Evolutionary conservation across 2,888 invertebrate species (phyloP).

Genomic region (Sylvicola fuscatus): DNA sequence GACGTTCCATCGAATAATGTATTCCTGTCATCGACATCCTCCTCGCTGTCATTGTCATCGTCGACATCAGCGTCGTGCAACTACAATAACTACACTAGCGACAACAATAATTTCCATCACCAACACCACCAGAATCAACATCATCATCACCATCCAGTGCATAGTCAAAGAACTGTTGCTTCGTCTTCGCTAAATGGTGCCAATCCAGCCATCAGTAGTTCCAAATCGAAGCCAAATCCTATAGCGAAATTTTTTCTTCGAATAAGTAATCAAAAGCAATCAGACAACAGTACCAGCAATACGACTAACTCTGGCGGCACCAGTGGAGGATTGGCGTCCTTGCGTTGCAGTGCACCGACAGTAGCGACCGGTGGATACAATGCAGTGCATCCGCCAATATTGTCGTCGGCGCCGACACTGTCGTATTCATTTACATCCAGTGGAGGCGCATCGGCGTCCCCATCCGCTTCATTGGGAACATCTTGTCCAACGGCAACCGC

Average conservation of each 20-base stretch:
- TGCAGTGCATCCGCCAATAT: no score
- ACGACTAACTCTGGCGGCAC: no score
- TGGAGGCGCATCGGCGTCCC: no score
- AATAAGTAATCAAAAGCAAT: slow-evolving; percentile 17
- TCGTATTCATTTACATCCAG: no score
- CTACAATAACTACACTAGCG: slow-evolving; percentile 9
- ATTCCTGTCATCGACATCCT: slow-evolving; percentile 10
- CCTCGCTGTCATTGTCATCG: slow-evolving; percentile 6
- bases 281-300: slow-evolving; percentile 17
- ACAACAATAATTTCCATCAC: slow-evolving; percentile 9
- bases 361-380: no score
- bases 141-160: slow-evolving; percentile 1
- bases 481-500: no score
- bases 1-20: slow-evolving; percentile 31
- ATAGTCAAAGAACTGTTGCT: neutral
- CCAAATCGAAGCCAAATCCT: slow-evolving; percentile 24
- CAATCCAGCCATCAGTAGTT: slow-evolving; percentile 4
- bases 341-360: no score
- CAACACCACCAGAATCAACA: slow-evolving; percentile 8
- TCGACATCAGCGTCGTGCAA: slow-evolving; percentile 10
- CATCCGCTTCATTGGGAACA: no score
- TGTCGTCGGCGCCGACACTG: no score
- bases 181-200: slow-evolving; percentile 5
- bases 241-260: slow-evolving; percentile 25
- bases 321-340: no score